phyloP scores from a whole-genome alignment of 2,113 vertebrate species.

The Drymodes brunneopygia region DNA sequence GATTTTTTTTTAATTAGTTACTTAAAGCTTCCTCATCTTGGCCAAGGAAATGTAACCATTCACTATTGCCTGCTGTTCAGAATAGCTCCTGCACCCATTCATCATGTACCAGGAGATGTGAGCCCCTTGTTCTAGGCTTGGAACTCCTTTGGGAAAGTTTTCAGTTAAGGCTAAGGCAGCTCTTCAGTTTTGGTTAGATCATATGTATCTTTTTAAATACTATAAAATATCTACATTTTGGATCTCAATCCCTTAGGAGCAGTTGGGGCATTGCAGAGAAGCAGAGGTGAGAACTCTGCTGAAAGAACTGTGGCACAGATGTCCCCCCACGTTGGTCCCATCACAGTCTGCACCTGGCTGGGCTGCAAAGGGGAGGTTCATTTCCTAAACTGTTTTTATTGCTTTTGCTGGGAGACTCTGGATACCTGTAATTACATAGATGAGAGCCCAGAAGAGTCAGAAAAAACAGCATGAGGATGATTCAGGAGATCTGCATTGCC shows the following conservation, averaged over 20 bases:
- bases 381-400: not conserved
- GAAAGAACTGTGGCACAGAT: not conserved
- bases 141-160: not conserved
- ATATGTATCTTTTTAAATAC: not conserved
- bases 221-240: not conserved
- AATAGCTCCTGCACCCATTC: conserved; percentile 28
- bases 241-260: not conserved
- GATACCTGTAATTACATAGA: not conserved
- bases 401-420: not conserved
- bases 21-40: conserved; percentile 32
- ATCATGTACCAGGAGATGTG: not conserved
- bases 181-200: not conserved
- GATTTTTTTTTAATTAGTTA: conserved; percentile 37
- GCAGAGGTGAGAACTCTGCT: not conserved
- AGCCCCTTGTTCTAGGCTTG: not conserved
- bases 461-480: not conserved
- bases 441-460: not conserved
- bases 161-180: not conserved
- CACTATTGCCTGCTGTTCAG: conserved; percentile 25
- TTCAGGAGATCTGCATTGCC: not conserved
- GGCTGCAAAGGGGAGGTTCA: not conserved
- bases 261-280: not conserved
- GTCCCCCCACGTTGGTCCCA: not conserved
- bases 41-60: conserved; percentile 34
- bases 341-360: not conserved